Evolutionary conservation across 2,113 vertebrate genomes (phyloP).

Genomic region (Mastomys coucha): DNA sequence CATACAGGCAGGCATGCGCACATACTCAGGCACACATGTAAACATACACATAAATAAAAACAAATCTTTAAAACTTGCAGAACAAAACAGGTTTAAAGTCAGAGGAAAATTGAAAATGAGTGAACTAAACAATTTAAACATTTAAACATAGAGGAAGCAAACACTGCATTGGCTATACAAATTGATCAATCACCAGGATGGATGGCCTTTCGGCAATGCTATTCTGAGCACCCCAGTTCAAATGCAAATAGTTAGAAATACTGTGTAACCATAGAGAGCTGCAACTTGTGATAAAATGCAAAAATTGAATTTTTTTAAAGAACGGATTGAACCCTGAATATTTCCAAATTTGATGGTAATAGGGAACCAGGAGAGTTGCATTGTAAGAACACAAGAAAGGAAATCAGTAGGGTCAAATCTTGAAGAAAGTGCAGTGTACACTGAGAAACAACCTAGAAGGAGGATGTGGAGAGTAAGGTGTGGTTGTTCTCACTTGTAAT

Average conservation of each 20-base stretch:
- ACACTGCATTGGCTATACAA: background rate
- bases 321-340: background rate
- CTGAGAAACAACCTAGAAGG: background rate
- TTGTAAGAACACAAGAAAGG: background rate
- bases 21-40: background rate
- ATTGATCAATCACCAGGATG: background rate
- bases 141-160: background rate
- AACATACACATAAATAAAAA: background rate
- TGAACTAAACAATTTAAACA: background rate
- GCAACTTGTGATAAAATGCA: background rate
- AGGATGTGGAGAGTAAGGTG: too few relatives aligned
- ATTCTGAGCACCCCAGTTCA: background rate
- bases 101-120: background rate
- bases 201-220: background rate
- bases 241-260: background rate
- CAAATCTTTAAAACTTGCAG: background rate
- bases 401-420: slow-evolving; percentile 19
- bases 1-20: too few relatives aligned
- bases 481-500: background rate
- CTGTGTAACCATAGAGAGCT: background rate
- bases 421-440: background rate
- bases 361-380: background rate
- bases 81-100: background rate
- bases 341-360: slow-evolving; percentile 9
- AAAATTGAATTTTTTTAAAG: background rate